Conservation (phyloP, 2,797 vertebrate genomes). For the Dryobates pubescens region DNA sequence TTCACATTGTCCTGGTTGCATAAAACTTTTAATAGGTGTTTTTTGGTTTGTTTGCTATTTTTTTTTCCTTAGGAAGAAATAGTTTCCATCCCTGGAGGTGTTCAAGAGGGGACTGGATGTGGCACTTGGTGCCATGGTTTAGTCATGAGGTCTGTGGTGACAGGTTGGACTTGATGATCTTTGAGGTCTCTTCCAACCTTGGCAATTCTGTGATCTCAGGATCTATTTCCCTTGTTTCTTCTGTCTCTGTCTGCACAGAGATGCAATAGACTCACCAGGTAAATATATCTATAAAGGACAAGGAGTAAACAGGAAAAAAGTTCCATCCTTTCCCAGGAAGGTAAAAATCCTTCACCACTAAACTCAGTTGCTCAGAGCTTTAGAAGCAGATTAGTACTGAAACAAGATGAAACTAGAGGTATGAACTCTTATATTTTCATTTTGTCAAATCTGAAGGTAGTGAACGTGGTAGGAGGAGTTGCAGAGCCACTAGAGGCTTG, state of each 20-base stretch:
- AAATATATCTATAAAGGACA: neutral
- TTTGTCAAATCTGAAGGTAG: neutral
- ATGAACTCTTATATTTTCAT: neutral
- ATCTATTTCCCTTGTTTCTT: neutral
- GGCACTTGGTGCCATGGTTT: no score
- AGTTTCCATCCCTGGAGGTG: neutral
- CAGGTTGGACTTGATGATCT: no score
- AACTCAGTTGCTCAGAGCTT: neutral
- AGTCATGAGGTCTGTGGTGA: no score
- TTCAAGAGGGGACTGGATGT: no score
- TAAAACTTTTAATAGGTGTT: rapidly evolving
- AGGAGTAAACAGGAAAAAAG: neutral
- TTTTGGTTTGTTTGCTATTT: neutral
- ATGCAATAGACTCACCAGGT: neutral
- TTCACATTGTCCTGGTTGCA: neutral
- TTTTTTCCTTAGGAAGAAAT: neutral
- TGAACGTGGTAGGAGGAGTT: neutral
- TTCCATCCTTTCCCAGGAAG: neutral
- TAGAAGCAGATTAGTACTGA: neutral
- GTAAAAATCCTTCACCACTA: neutral
- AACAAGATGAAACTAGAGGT: neutral
- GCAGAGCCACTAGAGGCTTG: neutral
- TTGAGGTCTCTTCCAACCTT: no score
- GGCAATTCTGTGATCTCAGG: neutral
- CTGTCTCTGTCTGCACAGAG: neutral